Percentiles rank a stretch among this genome's conserved stretches.
phyloP scores from a whole-genome alignment of 2,113 vertebrate species.

The Periophthalmus modestus region DNA sequence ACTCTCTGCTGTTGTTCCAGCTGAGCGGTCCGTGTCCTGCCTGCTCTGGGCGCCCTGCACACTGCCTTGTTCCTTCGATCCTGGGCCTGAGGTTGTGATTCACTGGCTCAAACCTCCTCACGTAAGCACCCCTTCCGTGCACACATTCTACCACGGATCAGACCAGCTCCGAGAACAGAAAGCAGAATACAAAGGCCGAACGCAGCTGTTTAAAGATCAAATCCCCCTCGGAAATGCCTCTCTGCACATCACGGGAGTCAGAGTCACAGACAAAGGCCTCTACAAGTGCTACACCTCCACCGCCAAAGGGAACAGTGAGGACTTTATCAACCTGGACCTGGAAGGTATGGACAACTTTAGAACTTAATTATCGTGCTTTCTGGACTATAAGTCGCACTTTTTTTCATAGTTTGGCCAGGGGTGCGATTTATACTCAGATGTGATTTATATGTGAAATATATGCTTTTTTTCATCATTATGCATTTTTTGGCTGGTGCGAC shows the following conservation, averaged over 20 bases:
- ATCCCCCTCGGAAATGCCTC: conserved; percentile 72
- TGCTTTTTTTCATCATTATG: too few relatives aligned
- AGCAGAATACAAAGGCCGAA: conserved; percentile 52
- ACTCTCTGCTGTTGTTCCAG: background rate
- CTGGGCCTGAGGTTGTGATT: conserved; percentile 52
- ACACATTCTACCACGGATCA: conserved; percentile 53
- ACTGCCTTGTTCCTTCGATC: conserved; percentile 68
- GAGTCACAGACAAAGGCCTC: conserved; percentile 46
- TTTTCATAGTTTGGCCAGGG: too few relatives aligned
- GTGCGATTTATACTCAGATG: too few relatives aligned
- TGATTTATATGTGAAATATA: too few relatives aligned
- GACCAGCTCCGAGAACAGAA: conserved; percentile 59
- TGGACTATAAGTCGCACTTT: too few relatives aligned
- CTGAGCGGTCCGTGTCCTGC: conserved; percentile 25
- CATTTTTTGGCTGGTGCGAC: too few relatives aligned
- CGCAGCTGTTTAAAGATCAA: conserved; percentile 58
- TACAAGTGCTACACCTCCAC: conserved; percentile 76
- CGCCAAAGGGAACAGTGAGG: background rate
- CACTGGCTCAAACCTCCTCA: conserved; percentile 63
- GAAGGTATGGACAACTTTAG: conserved; percentile 51
- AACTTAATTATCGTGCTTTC: background rate
- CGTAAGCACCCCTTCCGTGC: conserved; percentile 15
- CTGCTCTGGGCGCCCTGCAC: conserved; percentile 48
- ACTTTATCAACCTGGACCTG: conserved; percentile 7
- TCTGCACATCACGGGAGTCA: conserved; percentile 56